These are phyloP conservation scores for Sanderia malayensis DNA, from an alignment of 30 jellyfish, hydroid and myxozoan species.

Conservation along the genomic window DNA sequence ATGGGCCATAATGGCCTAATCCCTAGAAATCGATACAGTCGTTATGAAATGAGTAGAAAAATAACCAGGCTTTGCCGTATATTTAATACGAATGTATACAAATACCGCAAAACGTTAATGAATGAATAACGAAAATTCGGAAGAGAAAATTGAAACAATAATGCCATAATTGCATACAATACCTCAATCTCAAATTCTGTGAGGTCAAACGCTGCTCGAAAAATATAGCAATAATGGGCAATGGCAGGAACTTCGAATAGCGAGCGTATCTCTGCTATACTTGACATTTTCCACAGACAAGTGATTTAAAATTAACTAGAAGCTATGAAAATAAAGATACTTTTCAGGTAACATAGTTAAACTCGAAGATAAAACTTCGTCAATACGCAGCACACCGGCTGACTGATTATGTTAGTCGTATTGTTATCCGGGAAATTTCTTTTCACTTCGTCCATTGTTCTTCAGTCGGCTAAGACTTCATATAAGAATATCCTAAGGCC, in stretches of 20 bases:
- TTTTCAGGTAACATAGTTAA: slow-evolving; percentile 1
- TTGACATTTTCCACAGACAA: slow-evolving; percentile 19
- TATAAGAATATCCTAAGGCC: too few relatives aligned
- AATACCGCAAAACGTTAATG: too few relatives aligned
- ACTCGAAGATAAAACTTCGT: background rate
- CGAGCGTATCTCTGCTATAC: slow-evolving; percentile 70
- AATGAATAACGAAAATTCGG: too few relatives aligned
- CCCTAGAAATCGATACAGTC: too few relatives aligned
- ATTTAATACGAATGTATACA: too few relatives aligned
- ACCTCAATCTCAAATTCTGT: slow-evolving; percentile 98
- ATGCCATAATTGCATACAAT: too few relatives aligned
- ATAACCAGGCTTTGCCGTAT: too few relatives aligned
- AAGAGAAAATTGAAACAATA: too few relatives aligned
- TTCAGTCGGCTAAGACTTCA: too few relatives aligned
- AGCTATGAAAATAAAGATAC: background rate
- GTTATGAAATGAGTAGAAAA: too few relatives aligned
- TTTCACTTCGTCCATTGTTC: too few relatives aligned
- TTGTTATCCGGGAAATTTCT: slow-evolving; percentile 10
- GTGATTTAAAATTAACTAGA: background rate
- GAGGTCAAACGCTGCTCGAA: slow-evolving; percentile 90
- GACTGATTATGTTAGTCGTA: background rate
- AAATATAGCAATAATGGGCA: slow-evolving; percentile 88
- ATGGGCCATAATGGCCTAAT: too few relatives aligned
- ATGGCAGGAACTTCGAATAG: slow-evolving; percentile 98
- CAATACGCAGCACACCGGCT: background rate